phyloP scores from a whole-genome alignment of 2,888 invertebrate species.

The Crematogaster levior region DNA sequence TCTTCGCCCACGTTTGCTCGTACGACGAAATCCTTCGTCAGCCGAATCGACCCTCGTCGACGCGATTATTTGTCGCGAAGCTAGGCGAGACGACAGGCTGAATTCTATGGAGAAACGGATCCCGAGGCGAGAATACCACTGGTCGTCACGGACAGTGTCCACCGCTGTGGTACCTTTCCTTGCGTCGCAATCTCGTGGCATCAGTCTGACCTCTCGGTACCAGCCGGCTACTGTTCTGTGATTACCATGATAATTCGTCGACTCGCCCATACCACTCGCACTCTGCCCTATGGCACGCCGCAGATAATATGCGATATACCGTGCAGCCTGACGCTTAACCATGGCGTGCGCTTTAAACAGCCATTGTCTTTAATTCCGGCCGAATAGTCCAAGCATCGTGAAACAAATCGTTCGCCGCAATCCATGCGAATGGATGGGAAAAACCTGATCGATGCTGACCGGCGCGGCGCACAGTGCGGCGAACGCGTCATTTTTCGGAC shows the following conservation, averaged over 20 bases:
- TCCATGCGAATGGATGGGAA: neutral
- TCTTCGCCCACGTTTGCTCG: neutral
- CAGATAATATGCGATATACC: conserved; percentile 76
- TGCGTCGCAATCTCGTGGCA: conserved; percentile 75
- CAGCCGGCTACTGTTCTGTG: conserved; percentile 77
- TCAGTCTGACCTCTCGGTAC: conserved; percentile 75
- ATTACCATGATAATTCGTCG: conserved; percentile 81
- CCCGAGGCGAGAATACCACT: conserved; percentile 54
- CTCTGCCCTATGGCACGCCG: conserved; percentile 67
- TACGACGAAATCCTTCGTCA: neutral
- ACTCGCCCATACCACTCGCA: conserved; percentile 66
- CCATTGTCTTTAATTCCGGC: conserved; percentile 72
- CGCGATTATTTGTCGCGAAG: neutral
- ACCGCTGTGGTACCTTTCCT: conserved; percentile 65
- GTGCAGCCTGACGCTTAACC: conserved; percentile 76
- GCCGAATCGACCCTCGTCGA: neutral
- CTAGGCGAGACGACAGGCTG: neutral
- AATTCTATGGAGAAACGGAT: neutral
- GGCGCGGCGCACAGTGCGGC: neutral
- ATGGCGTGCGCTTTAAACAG: conserved; percentile 57
- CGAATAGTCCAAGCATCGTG: conserved; percentile 57
- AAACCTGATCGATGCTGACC: neutral
- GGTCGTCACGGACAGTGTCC: conserved; percentile 66
- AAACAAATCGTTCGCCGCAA: conserved; percentile 11
- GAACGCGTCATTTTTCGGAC: neutral